Evolutionary conservation across 2,113 vertebrate species (phyloP).

Genomic region (Ifrita kowaldi): DNA sequence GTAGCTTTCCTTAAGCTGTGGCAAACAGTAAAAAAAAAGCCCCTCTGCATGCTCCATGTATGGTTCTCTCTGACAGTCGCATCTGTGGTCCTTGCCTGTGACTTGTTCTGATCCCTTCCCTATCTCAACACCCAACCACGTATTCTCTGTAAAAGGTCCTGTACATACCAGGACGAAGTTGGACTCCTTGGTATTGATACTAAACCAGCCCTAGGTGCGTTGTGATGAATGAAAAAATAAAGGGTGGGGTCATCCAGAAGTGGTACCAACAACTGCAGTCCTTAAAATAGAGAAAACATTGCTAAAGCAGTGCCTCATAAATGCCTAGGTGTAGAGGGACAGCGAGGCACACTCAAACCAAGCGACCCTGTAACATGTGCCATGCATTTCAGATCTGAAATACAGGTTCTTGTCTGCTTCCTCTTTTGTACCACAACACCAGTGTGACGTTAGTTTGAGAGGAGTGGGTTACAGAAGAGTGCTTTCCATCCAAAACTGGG

Average conservation of each 20-base stretch:
- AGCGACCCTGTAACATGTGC: not conserved
- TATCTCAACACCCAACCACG: rapidly evolving
- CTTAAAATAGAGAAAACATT: not conserved
- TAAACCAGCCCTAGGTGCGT: not conserved
- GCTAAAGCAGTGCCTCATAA: not conserved
- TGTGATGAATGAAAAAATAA: not conserved
- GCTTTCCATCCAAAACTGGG: not conserved
- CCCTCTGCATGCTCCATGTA: not conserved
- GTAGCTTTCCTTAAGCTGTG: not conserved
- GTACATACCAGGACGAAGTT: not conserved
- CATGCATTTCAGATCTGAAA: not conserved
- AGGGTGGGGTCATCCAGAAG: not conserved
- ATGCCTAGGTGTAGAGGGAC: not conserved
- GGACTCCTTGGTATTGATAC: not conserved
- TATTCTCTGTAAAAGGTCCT: not conserved
- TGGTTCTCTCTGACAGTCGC: not conserved
- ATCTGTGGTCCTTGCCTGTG: not conserved
- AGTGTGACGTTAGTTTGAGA: not conserved
- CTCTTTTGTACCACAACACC: not conserved
- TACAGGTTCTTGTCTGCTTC: not conserved
- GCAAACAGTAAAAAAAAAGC: not conserved
- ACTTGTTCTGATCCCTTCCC: not conserved
- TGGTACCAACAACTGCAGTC: not conserved
- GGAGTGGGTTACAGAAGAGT: not conserved
- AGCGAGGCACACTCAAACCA: not conserved